Evolutionary conservation across 2,113 vertebrate species (phyloP), one percentile per base, ranked within the genome.

Genomic region (Crypturellus undulatus): DNA sequence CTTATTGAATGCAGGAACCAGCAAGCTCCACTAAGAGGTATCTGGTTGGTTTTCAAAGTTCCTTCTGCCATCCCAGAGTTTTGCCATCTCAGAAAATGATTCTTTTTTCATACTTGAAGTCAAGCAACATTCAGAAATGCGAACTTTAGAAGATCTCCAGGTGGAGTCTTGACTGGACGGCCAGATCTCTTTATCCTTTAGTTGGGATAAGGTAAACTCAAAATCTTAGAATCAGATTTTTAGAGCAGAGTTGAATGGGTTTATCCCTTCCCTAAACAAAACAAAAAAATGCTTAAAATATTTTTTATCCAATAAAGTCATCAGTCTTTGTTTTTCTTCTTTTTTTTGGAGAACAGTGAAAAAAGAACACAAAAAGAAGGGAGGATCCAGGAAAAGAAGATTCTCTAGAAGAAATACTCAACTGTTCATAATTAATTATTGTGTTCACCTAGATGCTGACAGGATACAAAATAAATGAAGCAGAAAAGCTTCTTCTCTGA

Each of bases 391-490:
- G 52, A 89, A 84, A 93, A 94, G 11, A 49, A 88, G 60, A 62
- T 56, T 91, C 32, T 32, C 25, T 81, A 90, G 28, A 63, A 83
- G 42, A 70, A 92, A 9, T 69, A 81, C 36, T 79, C 59, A 89
- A 80, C 77, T 69, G 92, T 84, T 96, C 77, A 76, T 96, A 89
- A 92, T 92, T 96, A 93, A 95, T 96, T 96, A 83, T 90, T 65
- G n/a, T 95, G 84, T 96, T 95, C 86, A 73, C 51, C 62, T 82
- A 83, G 51, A 70, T 90, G 89, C 94, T 94, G 91, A 93, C 90
- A 94, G 91, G 64, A 93, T 75, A 92, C 77, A 94, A 93, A 95
- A 84, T 85, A 91, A 96, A 96, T 92, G 92, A 95, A 94, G 92
- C 1, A 2, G 94, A 96, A 96, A 96, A 94, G 77, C 77, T 93